Evolutionary conservation across 2,113 vertebrate species (phyloP), one percentile per base, ranked within the genome.

Genomic region (Atherinomorus stipes): DNA sequence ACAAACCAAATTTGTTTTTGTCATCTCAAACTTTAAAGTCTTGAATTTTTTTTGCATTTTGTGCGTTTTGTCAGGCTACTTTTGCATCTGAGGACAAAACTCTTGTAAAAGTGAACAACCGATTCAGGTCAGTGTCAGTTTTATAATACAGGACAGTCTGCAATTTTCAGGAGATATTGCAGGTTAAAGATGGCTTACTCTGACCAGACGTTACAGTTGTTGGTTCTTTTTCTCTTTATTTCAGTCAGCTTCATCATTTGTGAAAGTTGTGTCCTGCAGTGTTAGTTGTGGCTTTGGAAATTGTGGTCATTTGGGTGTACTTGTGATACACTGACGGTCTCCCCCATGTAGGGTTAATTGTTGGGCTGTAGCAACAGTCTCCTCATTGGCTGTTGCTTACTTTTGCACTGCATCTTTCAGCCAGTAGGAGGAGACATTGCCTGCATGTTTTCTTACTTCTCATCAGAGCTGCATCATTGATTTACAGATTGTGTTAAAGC

Each of bases 391-490:
- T 83, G 71, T 18, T 62, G 60, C 71, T 80, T 2, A 23, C 25
- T 18, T 26, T 1, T 74, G 85, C 60, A 71, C 2, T 81, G 26
- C 70, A 7, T 31, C 40, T 42, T 80, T 11, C 56, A 0, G 2
- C 88, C 92, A 81, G 78, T 69, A 91, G 92, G 88, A 57, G 89
- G 92, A 72, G 92, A 86, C 90, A 88, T 86, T 82, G 85, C 56
- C 78, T 71, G 34, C 25, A 52, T 25, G 26, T 78, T 79, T 64
- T 45, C 37, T 34, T 15, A 1, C 19, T 51, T 49, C 25, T 18
- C 44, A n/a, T 80, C 11, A 53, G 11, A 50, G 44, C 60, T 40
- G 11, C 21, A 54, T 61, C 56, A 44, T 45, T 44, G 28, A 40
- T n/a, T 49, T 40, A 0, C 7, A 25, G 21, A 4, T 26, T 31